Percentiles rank a stretch among this genome's conserved stretches.
phyloP scores from a whole-genome alignment of 1,140 invertebrate species.

The Propsilocerus akamusi region DNA sequence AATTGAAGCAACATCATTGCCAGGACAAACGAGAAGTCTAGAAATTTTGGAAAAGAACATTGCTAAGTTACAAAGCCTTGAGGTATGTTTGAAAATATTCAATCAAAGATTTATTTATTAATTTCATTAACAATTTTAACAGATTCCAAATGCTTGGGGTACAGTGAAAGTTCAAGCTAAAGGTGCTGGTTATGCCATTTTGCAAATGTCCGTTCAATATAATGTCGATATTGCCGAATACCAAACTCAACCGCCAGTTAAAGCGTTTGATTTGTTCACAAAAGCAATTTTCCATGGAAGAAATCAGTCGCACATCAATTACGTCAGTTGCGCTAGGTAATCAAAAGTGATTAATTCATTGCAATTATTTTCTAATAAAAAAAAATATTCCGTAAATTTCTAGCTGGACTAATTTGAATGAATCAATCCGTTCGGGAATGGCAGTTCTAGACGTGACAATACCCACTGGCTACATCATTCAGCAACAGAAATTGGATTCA shows the following conservation, averaged over 20 bases:
- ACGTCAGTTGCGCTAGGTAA: slow-evolving; percentile 66
- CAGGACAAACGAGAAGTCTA: slow-evolving; percentile 40
- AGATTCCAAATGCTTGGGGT: slow-evolving; percentile 84
- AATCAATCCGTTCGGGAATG: slow-evolving; percentile 72
- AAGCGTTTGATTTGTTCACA: slow-evolving; percentile 52
- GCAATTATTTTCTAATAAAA: neutral
- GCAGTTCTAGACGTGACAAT: slow-evolving; percentile 80
- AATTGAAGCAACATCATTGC: slow-evolving; percentile 70
- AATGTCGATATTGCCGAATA: slow-evolving; percentile 79
- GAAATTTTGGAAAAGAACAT: slow-evolving; percentile 56
- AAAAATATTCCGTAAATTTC: slow-evolving; percentile 7
- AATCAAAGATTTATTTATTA: slow-evolving; percentile 3
- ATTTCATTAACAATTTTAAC: slow-evolving; percentile 9
- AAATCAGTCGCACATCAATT: slow-evolving; percentile 83
- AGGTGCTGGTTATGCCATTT: slow-evolving; percentile 77
- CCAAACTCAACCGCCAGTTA: slow-evolving; percentile 65
- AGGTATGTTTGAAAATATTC: slow-evolving; percentile 29
- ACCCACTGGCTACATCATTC: slow-evolving; percentile 85
- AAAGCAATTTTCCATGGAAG: slow-evolving; percentile 62
- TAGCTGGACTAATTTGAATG: slow-evolving; percentile 60
- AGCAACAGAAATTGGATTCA: slow-evolving; percentile 71
- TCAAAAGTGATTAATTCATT: slow-evolving; percentile 6
- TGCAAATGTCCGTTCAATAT: slow-evolving; percentile 88
- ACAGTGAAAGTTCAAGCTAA: slow-evolving; percentile 76
- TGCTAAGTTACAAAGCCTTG: slow-evolving; percentile 51